Conservation (phyloP, 2,797 vertebrate species). For the Cyprinodon diabolis region DNA sequence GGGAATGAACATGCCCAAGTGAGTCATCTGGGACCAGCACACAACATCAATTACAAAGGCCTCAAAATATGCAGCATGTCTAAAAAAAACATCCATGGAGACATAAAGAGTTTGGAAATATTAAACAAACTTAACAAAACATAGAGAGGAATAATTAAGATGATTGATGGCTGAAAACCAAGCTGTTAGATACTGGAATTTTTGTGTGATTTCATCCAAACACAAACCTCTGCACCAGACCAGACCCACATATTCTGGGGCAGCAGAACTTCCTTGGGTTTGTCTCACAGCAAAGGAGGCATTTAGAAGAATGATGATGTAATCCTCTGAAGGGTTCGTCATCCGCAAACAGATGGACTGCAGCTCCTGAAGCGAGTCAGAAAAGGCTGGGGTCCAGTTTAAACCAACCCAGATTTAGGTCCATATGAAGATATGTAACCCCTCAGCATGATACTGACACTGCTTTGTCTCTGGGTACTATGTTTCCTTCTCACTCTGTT, state of each 20-base stretch:
- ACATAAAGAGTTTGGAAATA: not conserved
- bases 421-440: too few species aligned
- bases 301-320: not conserved
- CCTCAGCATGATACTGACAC: not conserved
- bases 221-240: not conserved
- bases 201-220: not conserved
- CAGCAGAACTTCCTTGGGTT: too few species aligned
- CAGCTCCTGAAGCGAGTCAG: too few species aligned
- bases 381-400: too few species aligned
- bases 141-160: not conserved
- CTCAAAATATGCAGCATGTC: not conserved
- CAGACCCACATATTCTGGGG: not conserved
- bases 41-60: not conserved
- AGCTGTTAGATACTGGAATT: not conserved
- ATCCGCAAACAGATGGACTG: too few species aligned
- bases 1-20: conserved; percentile 99
- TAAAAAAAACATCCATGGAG: not conserved
- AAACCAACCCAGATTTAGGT: too few species aligned
- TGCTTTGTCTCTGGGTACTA: not conserved
- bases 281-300: not conserved
- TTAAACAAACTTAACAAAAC: too few species aligned
- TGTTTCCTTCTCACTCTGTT: too few species aligned
- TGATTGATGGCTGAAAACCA: not conserved
- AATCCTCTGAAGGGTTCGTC: too few species aligned
- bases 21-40: conserved; percentile 58